Conservation (phyloP, 2,888 invertebrate genomes). For the Nebria salina region DNA sequence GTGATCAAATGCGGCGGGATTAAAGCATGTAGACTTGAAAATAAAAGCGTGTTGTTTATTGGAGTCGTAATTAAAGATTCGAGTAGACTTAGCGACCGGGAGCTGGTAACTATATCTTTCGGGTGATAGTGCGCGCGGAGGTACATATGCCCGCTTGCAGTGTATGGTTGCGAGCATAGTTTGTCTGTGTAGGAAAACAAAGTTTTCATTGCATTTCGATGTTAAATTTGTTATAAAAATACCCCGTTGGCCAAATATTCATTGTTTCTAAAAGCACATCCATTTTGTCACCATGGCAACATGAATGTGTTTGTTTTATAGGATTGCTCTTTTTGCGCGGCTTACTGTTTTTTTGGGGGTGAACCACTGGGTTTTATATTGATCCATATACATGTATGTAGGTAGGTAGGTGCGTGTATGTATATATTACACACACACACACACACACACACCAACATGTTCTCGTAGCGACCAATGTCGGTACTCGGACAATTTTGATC, state of each 20-base stretch:
- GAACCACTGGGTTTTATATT: slow-evolving; percentile 46
- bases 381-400: slow-evolving; percentile 24
- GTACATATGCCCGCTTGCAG: not conserved
- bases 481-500: slow-evolving; percentile 4
- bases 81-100: no score
- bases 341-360: slow-evolving; percentile 31
- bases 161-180: slow-evolving; percentile 33
- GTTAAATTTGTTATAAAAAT: slow-evolving; percentile 48
- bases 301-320: slow-evolving; percentile 43
- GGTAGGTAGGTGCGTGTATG: slow-evolving; percentile 11
- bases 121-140: no score
- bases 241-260: slow-evolving; percentile 46
- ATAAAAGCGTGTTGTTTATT: no score
- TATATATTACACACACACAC: not conserved
- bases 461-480: not conserved
- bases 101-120: no score
- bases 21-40: no score
- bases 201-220: slow-evolving; percentile 47
- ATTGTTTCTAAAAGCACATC: slow-evolving; percentile 47
- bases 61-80: no score
- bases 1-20: no score
- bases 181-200: slow-evolving; percentile 40
- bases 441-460: not conserved
- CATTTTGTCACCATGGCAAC: slow-evolving; percentile 46
- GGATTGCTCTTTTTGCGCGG: slow-evolving; percentile 42